Evolutionary conservation across 2,797 vertebrate species (phyloP).

Genomic region (Erpetoichthys calabaricus): DNA sequence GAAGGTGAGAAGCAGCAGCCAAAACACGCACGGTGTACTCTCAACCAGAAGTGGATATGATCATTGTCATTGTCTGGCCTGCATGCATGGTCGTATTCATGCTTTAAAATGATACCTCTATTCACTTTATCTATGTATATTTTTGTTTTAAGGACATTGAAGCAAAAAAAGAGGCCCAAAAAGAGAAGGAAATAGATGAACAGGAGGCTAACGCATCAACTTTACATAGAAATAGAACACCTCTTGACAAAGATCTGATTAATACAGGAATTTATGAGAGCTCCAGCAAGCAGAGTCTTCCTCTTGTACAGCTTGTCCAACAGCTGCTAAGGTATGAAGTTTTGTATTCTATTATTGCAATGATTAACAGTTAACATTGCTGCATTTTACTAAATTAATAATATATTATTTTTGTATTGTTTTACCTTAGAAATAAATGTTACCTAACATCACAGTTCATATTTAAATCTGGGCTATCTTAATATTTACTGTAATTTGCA

Average conservation of each 20-base stretch:
- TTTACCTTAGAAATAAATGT: too few species aligned
- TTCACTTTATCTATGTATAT: background rate
- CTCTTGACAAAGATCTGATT: constrained; percentile 92
- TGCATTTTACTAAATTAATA: background rate
- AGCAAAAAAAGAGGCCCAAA: constrained; percentile 97
- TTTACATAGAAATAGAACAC: constrained; percentile 78
- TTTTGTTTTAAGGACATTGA: constrained; percentile 75
- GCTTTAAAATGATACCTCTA: too few species aligned
- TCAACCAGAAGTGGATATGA: too few species aligned
- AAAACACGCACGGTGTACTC: too few species aligned
- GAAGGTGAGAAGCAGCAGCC: too few species aligned
- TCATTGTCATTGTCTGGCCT: too few species aligned
- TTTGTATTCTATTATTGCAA: background rate
- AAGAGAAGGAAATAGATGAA: constrained; percentile 97
- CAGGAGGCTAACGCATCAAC: constrained; percentile 89
- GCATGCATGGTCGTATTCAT: too few species aligned
- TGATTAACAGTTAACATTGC: background rate
- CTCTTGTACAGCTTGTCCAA: constrained; percentile 89
- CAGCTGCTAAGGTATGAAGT: constrained; percentile 75
- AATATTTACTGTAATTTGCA: too few species aligned
- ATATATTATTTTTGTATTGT: background rate
- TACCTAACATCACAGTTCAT: too few species aligned
- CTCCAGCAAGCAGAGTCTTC: constrained; percentile 83
- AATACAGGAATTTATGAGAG: constrained; percentile 95
- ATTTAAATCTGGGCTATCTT: too few species aligned